Evolutionary conservation across 2,113 vertebrate genomes (phyloP).

Genomic region (Chionodraco myersi): DNA sequence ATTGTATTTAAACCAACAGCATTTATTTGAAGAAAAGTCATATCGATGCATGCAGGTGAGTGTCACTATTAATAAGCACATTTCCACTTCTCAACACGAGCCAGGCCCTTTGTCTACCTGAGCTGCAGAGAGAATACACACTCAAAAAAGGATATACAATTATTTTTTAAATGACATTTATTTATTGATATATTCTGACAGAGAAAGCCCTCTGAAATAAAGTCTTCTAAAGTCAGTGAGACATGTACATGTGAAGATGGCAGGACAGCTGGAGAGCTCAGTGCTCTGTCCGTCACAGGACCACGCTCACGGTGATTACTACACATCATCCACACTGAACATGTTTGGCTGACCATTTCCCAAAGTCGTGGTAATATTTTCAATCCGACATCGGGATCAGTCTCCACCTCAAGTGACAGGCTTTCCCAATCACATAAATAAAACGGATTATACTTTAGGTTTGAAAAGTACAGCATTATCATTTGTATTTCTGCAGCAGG

Average conservation of each 20-base stretch:
- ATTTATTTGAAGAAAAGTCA: not conserved
- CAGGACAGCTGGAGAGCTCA: not conserved
- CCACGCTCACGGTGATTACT: not conserved
- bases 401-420: too few species aligned
- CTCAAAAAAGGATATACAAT: not conserved
- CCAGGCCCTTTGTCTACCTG: not conserved
- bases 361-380: not conserved
- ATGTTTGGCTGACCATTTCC: not conserved
- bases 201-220: not conserved
- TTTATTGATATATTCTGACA: not conserved
- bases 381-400: too few species aligned
- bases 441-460: too few species aligned
- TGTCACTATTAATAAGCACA: not conserved
- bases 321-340: not conserved
- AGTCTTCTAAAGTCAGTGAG: not conserved
- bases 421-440: too few species aligned
- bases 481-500: too few species aligned
- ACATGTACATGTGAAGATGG: too few species aligned
- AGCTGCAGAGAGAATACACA: not conserved
- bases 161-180: not conserved
- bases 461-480: too few species aligned
- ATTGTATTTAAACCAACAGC: constrained; percentile 16
- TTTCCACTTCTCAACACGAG: not conserved
- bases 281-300: not conserved
- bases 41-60: not conserved